A percentile compares a stretch with the other conserved stretches of the same genome.
Conservation (phyloP, 30 jellyfish, hydroid and myxozoan species). For the Aurelia aurita region DNA sequence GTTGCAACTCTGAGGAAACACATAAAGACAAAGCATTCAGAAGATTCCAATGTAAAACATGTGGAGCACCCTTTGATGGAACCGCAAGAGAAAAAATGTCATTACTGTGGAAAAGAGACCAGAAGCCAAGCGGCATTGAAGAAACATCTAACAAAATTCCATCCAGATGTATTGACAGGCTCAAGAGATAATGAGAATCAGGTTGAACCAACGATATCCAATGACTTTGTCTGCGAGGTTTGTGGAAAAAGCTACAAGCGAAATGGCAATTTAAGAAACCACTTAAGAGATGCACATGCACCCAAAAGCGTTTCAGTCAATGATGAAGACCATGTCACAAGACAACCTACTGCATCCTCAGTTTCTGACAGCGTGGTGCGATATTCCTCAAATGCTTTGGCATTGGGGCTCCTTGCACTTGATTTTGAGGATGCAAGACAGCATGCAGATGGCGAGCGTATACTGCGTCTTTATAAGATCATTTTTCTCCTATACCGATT, state of each 20-base stretch:
- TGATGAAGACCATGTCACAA: conserved; percentile 39
- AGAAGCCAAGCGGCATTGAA: no score
- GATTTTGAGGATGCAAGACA: conserved; percentile 31
- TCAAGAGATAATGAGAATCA: no score
- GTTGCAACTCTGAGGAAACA: neutral
- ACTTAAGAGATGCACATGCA: conserved; percentile 41
- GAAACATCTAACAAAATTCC: no score
- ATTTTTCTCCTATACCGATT: neutral
- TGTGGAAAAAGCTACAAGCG: conserved; percentile 38
- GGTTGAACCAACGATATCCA: neutral
- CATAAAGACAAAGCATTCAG: neutral
- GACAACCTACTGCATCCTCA: neutral
- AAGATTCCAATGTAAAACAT: neutral
- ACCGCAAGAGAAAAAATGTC: neutral
- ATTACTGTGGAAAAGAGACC: no score
- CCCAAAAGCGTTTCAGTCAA: conserved; percentile 33
- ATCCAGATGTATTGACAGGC: no score
- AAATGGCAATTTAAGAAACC: conserved; percentile 33
- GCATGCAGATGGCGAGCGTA: conserved; percentile 32
- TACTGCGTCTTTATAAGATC: conserved; percentile 13
- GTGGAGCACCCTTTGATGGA: neutral
- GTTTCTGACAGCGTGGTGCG: neutral
- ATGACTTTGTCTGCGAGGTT: conserved; percentile 21
- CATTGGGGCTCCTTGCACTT: neutral
- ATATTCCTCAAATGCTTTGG: conserved; percentile 34